These are phyloP conservation scores for Philaenus spumarius DNA, from an alignment of 1,140 invertebrate genomes.

Conservation along the genomic window DNA sequence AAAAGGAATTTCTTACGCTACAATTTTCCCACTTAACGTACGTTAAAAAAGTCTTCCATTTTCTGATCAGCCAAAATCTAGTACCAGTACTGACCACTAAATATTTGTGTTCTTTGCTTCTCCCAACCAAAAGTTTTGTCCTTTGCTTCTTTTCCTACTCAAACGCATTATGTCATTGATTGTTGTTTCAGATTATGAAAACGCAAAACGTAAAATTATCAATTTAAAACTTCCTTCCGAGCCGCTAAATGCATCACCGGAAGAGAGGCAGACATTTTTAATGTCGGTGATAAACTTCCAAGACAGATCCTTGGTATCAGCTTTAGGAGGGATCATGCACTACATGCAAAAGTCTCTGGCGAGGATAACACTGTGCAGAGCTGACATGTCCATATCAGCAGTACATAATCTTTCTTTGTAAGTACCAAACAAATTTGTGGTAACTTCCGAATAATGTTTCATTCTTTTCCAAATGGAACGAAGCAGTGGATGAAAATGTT, in stretches of 20 bases:
- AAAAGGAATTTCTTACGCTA: too few species aligned
- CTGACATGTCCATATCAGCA: conserved; percentile 49
- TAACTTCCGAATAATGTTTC: too few species aligned
- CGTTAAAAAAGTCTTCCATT: too few species aligned
- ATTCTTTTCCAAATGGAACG: too few species aligned
- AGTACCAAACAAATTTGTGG: conserved; percentile 38
- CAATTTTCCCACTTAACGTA: too few species aligned
- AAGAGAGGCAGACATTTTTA: background rate
- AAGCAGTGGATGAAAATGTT: too few species aligned
- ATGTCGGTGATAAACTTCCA: background rate
- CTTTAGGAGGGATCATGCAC: conserved; percentile 63
- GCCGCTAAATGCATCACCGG: background rate
- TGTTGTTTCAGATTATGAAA: background rate
- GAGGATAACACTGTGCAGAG: conserved; percentile 47
- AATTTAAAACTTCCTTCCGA: background rate
- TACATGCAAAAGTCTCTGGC: conserved; percentile 64
- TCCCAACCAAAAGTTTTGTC: background rate
- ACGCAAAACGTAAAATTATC: background rate
- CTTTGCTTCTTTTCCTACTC: background rate
- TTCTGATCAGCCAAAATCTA: too few species aligned
- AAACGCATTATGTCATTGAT: background rate
- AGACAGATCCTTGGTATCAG: conserved; percentile 53
- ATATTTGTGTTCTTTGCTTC: background rate
- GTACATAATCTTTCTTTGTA: conserved; percentile 57
- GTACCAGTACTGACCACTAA: too few species aligned